Conservation (phyloP, 1,140 invertebrate genomes). For the Lanistes nyassanus region DNA sequence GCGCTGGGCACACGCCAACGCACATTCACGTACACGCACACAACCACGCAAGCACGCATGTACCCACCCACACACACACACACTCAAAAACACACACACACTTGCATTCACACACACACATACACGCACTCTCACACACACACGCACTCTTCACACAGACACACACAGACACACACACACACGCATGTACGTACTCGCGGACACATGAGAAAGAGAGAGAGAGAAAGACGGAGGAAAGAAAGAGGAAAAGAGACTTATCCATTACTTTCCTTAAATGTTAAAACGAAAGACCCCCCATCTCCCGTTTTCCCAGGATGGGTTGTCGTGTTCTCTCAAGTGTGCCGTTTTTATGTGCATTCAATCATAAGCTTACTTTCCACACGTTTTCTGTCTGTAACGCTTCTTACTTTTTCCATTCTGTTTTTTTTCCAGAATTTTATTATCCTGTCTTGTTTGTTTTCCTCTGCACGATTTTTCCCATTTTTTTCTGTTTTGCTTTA, state of each 20-base stretch:
- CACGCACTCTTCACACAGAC: background rate
- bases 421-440: background rate
- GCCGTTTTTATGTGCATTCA: no score
- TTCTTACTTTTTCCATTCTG: slow-evolving; percentile 2
- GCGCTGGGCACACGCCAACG: background rate
- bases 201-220: background rate
- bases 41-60: background rate
- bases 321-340: background rate
- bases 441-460: background rate
- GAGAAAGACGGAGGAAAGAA: background rate
- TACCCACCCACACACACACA: background rate
- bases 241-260: background rate
- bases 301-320: background rate
- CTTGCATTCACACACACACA: slow-evolving; percentile 8
- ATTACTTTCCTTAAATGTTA: background rate
- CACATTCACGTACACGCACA: background rate
- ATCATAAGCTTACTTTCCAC: background rate
- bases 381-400: background rate
- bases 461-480: background rate
- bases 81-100: slow-evolving; percentile 12
- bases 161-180: slow-evolving; percentile 12
- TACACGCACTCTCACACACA: slow-evolving; percentile 6
- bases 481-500: background rate
- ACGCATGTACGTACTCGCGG: background rate
- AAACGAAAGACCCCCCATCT: background rate